A percentile compares a stretch with the other conserved stretches of the same genome.
Evolutionary conservation across 2,797 vertebrate genomes (phyloP).

Genomic region (Falco rusticolus): DNA sequence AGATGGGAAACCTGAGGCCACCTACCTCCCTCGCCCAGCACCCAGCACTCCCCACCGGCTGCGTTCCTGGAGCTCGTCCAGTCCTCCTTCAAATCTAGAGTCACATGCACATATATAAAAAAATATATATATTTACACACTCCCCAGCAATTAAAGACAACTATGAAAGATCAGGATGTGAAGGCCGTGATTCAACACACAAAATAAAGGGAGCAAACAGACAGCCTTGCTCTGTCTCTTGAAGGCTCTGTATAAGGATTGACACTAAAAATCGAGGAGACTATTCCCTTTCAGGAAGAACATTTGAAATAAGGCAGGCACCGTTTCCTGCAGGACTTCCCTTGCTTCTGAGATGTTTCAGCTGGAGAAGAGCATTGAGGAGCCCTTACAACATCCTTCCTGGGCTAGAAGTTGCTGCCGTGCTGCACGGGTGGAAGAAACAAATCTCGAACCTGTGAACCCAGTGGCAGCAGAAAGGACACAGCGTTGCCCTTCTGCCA

Average conservation of each 20-base stretch:
- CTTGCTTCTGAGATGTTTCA: neutral
- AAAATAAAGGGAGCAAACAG: neutral
- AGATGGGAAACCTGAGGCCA: neutral
- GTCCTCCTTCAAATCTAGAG: neutral
- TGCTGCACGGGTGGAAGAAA: neutral
- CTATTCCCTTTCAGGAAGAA: neutral
- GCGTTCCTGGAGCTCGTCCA: neutral
- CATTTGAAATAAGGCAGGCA: neutral
- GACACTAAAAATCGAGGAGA: neutral
- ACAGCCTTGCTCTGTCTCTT: neutral
- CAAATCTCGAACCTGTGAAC: too few relatives aligned
- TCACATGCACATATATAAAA: neutral
- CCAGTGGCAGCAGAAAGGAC: neutral
- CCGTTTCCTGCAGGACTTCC: neutral
- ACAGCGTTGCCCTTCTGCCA: neutral
- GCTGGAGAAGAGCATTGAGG: neutral
- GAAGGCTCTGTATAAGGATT: neutral
- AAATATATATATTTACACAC: neutral
- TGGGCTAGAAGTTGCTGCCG: neutral
- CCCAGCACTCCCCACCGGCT: neutral
- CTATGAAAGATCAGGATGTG: neutral
- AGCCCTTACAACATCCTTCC: neutral
- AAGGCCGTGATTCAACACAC: neutral
- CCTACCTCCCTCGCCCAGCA: neutral
- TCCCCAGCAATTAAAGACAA: neutral